A percentile compares a stretch with the other conserved stretches of the same genome.
These are phyloP conservation scores for Cistogaster globosa DNA, from an alignment of 2,888 invertebrate species.

Conservation along the genomic window DNA sequence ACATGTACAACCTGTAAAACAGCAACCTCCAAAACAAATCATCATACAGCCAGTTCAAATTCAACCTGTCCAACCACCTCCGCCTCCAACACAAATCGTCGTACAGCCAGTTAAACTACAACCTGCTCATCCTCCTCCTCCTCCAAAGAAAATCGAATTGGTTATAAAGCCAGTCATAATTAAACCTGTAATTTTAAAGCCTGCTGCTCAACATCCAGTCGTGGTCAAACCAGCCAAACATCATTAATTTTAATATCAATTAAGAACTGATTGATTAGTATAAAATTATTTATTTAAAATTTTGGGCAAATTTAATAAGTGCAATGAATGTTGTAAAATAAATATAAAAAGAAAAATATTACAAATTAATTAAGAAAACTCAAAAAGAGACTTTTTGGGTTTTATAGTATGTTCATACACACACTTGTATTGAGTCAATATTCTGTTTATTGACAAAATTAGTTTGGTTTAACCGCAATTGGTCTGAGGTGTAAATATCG, in stretches of 20 bases:
- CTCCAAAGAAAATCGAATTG: neutral
- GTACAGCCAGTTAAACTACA: conserved; percentile 22
- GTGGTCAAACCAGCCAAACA: conserved; percentile 45
- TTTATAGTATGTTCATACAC: too few species aligned
- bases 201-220: neutral
- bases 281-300: conserved; percentile 18
- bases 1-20: conserved; percentile 12
- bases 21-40: conserved; percentile 36
- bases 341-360: neutral
- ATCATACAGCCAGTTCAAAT: conserved; percentile 6
- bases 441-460: too few species aligned
- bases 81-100: conserved; percentile 20
- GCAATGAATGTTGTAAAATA: neutral
- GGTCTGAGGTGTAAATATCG: too few species aligned
- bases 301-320: neutral
- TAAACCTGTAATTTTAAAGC: too few species aligned
- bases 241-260: conserved; percentile 13
- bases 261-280: neutral
- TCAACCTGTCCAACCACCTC: conserved; percentile 15
- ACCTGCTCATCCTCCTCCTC: conserved; percentile 30
- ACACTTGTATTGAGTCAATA: too few species aligned
- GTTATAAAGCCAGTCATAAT: neutral
- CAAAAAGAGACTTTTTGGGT: too few species aligned
- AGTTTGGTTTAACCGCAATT: too few species aligned
- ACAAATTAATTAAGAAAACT: neutral